Evolutionary conservation across 2,113 vertebrate species (phyloP), one percentile per base, ranked within the genome.

Genomic region (Nycticebus coucang): DNA sequence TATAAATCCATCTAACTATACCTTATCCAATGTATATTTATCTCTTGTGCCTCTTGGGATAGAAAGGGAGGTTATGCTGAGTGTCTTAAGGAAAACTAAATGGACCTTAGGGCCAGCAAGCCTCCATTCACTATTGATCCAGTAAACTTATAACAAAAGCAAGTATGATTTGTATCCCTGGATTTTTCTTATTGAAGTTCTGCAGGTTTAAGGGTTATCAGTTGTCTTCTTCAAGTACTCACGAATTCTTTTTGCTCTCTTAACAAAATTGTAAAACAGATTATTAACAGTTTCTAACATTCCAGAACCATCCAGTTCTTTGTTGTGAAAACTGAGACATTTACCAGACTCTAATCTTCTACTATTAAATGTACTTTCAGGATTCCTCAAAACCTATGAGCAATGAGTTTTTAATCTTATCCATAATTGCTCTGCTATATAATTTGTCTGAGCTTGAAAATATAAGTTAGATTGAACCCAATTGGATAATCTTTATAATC

Each of bases 381-480:
- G 53, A 66, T 41, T 64, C 17, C 69, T 91, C 68, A 57, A 88
- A 89, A 35, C 8, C 57, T 55, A 41, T 82, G 15, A 87, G 87
- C 37, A 90, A 71, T 66, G 37, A 77, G 1, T 71, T 68, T 60
- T 78, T 72, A 93, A 87, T 69, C n/a, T 41, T 77, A 69, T 21
- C 37, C 22, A 33, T 37, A 80, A 79, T 53, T 60, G 55, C 12
- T 72, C 59, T 79, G 60, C 17, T 30, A 33, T 19, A 26, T 50
- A 72, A 80, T 89, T 84, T 79, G 86, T 64, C 45, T 37, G 77
- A 41, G 2, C 24, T 77, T 75, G 55, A 69, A 87, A 82, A 85
- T 75, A 91, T 1, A 9, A 97, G 74, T 85, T 71, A 89, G 45
- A 95, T 30, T 64, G 87, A 90, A 92, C 15, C 35, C 22, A 62